Percentiles rank a stretch among this genome's conserved stretches.
phyloP scores from a whole-genome alignment of 2,797 vertebrate species.

The Galaxias olidus region DNA sequence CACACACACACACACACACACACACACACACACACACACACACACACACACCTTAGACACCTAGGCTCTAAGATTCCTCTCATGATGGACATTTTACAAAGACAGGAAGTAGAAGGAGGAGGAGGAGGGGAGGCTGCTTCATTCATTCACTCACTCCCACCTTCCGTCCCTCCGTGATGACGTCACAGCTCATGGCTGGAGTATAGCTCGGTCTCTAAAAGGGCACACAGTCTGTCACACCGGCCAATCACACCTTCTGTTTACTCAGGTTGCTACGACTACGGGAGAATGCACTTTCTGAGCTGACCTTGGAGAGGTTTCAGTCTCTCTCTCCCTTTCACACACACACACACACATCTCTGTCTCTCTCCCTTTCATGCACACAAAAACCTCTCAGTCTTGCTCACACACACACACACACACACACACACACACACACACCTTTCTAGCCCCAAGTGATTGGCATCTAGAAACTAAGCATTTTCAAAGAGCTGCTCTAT shows the following conservation, averaged over 20 bases:
- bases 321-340: not conserved
- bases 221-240: not conserved
- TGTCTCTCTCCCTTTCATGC: too few species aligned
- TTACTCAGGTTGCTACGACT: slow-evolving; percentile 40
- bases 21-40: slow-evolving; percentile 18
- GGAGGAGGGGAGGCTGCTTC: too few species aligned
- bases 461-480: too few species aligned
- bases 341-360: not conserved
- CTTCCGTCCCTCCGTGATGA: too few species aligned
- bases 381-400: not conserved
- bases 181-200: not conserved
- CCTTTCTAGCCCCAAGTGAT: not conserved
- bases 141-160: too few species aligned
- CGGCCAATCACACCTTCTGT: slow-evolving; percentile 35
- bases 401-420: not conserved
- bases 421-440: slow-evolving; percentile 14
- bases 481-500: too few species aligned
- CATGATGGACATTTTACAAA: too few species aligned
- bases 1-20: slow-evolving; percentile 14
- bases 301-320: slow-evolving; percentile 38
- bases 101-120: too few species aligned
- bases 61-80: too few species aligned
- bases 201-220: not conserved
- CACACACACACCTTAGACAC: slow-evolving; percentile 2
- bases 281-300: slow-evolving; percentile 41